A percentile compares a stretch with the other conserved stretches of the same genome.
phyloP scores from a whole-genome alignment of 2,888 invertebrate species.

The Xestia xanthographa region DNA sequence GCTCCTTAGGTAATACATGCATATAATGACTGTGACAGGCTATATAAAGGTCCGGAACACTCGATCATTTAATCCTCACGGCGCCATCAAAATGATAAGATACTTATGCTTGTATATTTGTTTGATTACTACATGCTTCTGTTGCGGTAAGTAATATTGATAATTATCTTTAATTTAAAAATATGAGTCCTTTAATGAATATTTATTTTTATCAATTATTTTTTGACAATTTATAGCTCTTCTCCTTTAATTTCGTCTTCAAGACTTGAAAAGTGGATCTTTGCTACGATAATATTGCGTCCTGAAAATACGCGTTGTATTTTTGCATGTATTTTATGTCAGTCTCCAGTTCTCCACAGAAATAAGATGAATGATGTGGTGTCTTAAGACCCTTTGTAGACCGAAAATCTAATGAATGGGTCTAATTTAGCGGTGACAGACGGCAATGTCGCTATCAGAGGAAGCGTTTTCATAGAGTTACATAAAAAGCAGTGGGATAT shows the following conservation, averaged over 20 bases:
- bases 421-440: neutral
- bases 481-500: neutral
- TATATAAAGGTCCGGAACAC: constrained; percentile 23
- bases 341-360: neutral
- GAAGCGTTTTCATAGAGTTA: neutral
- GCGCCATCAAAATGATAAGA: constrained; percentile 26
- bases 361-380: neutral
- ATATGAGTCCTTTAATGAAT: neutral
- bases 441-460: neutral
- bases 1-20: neutral
- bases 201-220: neutral
- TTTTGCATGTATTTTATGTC: neutral
- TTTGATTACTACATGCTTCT: constrained; percentile 25
- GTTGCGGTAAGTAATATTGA: constrained; percentile 39
- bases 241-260: neutral
- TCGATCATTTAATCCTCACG: neutral
- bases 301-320: neutral
- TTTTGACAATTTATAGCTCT: neutral
- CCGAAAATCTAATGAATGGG: neutral
- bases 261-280: neutral
- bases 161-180: neutral
- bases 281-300: neutral
- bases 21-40: neutral
- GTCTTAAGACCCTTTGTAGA: neutral
- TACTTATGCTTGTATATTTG: constrained; percentile 9